Percentiles rank a stretch among this genome's conserved stretches.
Evolutionary conservation across 2,113 vertebrate genomes (phyloP).

Genomic region (Cyanoliseus patagonus): DNA sequence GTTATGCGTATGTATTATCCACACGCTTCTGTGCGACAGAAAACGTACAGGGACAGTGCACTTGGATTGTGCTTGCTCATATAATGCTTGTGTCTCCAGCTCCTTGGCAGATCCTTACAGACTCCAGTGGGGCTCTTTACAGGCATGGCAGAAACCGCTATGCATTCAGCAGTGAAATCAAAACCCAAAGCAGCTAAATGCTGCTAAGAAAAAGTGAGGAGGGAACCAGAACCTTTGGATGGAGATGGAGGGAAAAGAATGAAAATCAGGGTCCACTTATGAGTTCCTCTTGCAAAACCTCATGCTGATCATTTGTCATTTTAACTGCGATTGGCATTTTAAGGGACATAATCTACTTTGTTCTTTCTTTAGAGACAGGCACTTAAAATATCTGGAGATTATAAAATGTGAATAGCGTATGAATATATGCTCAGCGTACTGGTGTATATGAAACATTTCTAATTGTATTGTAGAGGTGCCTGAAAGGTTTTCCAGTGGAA

Average conservation of each 20-base stretch:
- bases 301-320: neutral
- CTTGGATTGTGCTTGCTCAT: neutral
- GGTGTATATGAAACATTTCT: neutral
- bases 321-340: neutral
- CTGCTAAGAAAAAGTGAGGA: neutral
- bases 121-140: neutral
- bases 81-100: neutral
- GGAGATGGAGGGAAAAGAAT: neutral
- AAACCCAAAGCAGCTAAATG: neutral
- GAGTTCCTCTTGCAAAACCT: neutral
- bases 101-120: neutral
- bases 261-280: neutral
- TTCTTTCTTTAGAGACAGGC: neutral
- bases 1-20: neutral
- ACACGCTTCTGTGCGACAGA: neutral
- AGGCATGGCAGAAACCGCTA: neutral
- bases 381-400: neutral
- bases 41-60: accelerated
- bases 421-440: neutral
- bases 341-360: neutral
- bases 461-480: neutral
- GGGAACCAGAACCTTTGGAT: neutral
- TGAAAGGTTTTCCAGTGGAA: neutral
- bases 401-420: neutral
- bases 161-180: neutral